These are phyloP conservation scores for Megalops cyprinoides DNA, from an alignment of 2,797 vertebrate species.

Conservation along the genomic window DNA sequence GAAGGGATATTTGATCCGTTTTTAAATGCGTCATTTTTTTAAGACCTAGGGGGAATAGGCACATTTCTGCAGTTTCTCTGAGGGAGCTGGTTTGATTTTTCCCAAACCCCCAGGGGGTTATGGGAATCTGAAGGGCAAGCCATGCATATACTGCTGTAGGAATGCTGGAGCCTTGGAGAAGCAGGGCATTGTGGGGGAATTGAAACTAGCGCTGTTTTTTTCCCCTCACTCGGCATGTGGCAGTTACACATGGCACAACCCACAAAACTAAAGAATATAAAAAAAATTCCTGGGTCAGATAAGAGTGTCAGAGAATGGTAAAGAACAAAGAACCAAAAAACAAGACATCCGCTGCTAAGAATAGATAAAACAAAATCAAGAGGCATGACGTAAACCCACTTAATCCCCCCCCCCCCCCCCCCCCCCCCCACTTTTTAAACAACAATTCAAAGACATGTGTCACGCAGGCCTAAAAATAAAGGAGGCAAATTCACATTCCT, in stretches of 20 bases:
- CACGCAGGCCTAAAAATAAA: constrained; percentile 36
- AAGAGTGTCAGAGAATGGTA: constrained; percentile 13
- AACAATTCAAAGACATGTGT: constrained; percentile 24
- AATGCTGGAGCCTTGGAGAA: not conserved
- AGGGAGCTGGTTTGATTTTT: constrained; percentile 31
- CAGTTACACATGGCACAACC: not conserved
- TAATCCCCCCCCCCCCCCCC: not conserved
- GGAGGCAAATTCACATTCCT: constrained; percentile 23
- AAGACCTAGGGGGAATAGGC: constrained; percentile 15
- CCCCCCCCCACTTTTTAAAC: constrained; percentile 14
- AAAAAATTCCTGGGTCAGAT: constrained; percentile 28
- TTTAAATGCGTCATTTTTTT: constrained; percentile 21
- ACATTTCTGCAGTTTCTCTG: not conserved
- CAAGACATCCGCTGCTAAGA: constrained; percentile 14
- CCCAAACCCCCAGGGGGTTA: constrained; percentile 15
- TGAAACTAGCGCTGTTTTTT: not conserved
- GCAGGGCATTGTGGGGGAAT: not conserved
- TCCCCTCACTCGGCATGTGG: not conserved
- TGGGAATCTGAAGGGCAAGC: not conserved
- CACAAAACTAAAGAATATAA: not conserved
- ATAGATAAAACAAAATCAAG: constrained; percentile 27
- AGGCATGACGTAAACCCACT: constrained; percentile 13
- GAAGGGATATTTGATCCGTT: constrained; percentile 32
- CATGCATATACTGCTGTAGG: not conserved
- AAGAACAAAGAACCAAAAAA: not conserved